These are phyloP conservation scores for Enteromius radiatus DNA, from an alignment of 2,797 vertebrate genomes.

Conservation along the genomic window DNA sequence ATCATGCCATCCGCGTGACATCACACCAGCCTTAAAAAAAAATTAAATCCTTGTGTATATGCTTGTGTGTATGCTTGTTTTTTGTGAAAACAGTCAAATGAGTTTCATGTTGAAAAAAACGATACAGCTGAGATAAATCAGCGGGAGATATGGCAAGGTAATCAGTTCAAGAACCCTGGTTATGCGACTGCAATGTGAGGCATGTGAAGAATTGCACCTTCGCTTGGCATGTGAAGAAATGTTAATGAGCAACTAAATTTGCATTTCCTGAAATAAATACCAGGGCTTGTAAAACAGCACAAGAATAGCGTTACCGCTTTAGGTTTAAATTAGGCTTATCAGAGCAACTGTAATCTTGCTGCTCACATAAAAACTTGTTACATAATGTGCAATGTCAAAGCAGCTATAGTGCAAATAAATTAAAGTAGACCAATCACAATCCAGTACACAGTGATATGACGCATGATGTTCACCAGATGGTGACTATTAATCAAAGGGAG, in stretches of 20 bases:
- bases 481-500: neutral
- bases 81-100: neutral
- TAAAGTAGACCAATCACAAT: neutral
- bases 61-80: neutral
- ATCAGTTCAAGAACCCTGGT: neutral
- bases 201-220: constrained; percentile 24
- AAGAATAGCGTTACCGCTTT: neutral
- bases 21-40: neutral
- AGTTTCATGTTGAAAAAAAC: neutral
- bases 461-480: neutral
- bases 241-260: neutral
- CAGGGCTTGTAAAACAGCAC: neutral
- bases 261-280: constrained; percentile 20
- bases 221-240: constrained; percentile 19
- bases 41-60: neutral
- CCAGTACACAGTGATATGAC: neutral
- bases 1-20: neutral
- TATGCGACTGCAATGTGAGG: constrained; percentile 4
- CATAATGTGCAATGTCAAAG: neutral
- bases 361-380: neutral
- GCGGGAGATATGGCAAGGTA: constrained; percentile 2
- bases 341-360: neutral
- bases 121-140: neutral
- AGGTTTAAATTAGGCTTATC: neutral
- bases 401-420: neutral